Conservation (phyloP, 2,888 invertebrate genomes). For the Conops quadrifasciatus region DNA sequence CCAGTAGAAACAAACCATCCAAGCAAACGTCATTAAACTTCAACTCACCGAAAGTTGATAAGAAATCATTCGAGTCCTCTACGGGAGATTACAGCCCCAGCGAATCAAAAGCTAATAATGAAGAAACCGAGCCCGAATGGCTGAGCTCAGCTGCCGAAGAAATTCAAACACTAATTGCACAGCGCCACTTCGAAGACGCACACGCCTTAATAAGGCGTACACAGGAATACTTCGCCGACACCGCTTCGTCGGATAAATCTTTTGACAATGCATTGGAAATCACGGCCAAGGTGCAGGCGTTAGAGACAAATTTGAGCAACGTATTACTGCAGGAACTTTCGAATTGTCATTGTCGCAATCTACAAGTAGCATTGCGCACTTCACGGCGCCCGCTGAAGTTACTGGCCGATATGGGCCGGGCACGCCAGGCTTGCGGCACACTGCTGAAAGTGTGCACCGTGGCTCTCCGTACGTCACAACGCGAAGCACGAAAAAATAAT, state of each 20-base stretch:
- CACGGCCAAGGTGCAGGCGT: constrained; percentile 70
- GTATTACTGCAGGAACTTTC: constrained; percentile 89
- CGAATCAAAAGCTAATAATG: constrained; percentile 48
- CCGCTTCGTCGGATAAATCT: constrained; percentile 47
- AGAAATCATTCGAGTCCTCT: constrained; percentile 48
- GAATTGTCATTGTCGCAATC: constrained; percentile 87
- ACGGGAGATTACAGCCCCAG: constrained; percentile 51
- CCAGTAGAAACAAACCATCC: constrained; percentile 46
- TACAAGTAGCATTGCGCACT: constrained; percentile 88
- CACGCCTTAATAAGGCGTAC: constrained; percentile 80
- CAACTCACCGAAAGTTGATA: constrained; percentile 44
- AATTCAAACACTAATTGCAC: constrained; percentile 92
- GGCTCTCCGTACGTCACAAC: constrained; percentile 61
- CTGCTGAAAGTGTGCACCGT: constrained; percentile 61
- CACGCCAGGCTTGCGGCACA: constrained; percentile 64
- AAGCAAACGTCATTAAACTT: constrained; percentile 28
- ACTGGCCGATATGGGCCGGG: constrained; percentile 67
- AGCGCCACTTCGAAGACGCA: constrained; percentile 94
- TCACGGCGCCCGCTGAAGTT: constrained; percentile 84
- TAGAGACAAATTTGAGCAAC: constrained; percentile 82
- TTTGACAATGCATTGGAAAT: constrained; percentile 57
- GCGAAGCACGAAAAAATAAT: constrained; percentile 64
- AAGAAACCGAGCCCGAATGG: constrained; percentile 78
- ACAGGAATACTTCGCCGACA: constrained; percentile 67
- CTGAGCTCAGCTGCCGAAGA: constrained; percentile 90